Conservation (phyloP, 64 coral and sea anemone species). For the Acropora tenuis region DNA sequence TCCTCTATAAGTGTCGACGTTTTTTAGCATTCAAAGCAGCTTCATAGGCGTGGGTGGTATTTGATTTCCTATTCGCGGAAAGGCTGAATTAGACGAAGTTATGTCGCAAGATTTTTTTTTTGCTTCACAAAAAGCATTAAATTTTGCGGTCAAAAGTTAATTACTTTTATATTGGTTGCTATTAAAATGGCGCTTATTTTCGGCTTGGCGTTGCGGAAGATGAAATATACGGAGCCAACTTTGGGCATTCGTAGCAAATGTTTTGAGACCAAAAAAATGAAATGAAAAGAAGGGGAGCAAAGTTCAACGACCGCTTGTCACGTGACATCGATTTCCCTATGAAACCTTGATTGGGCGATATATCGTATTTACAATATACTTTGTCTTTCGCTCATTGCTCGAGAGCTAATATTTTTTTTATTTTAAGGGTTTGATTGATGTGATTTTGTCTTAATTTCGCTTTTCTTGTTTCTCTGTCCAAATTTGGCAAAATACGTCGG, state of each 20-base stretch:
- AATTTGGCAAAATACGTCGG: slow-evolving; percentile 20
- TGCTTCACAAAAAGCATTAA: neutral
- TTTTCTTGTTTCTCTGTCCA: neutral
- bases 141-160: slow-evolving; percentile 15
- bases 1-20: too few species aligned
- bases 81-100: neutral
- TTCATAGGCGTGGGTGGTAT: too few species aligned
- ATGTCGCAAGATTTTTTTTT: neutral
- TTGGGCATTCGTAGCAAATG: too few species aligned
- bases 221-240: too few species aligned
- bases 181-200: neutral
- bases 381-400: too few species aligned
- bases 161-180: neutral
- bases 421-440: neutral
- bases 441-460: neutral
- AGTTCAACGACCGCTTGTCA: neutral
- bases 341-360: neutral
- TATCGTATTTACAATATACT: slow-evolving; percentile 2
- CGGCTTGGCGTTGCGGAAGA: neutral
- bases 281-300: neutral
- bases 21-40: too few species aligned
- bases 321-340: neutral
- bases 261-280: neutral
- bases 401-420: too few species aligned
- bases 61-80: neutral